These are phyloP conservation scores for Caranx ignobilis DNA, from an alignment of 2,113 vertebrate species.

Conservation along the genomic window DNA sequence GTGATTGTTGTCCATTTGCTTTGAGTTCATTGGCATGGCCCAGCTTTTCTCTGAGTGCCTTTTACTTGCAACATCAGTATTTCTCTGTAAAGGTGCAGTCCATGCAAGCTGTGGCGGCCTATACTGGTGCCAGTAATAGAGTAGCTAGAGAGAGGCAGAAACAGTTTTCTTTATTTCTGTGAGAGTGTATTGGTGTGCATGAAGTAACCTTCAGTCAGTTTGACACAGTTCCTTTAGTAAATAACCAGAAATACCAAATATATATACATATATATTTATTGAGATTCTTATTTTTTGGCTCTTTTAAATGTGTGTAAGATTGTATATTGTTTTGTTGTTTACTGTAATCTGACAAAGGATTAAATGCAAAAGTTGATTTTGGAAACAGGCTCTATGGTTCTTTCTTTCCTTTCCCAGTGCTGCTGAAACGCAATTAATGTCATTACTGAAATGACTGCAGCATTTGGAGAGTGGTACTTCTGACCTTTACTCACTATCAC, in stretches of 20 bases:
- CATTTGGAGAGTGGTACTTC: not conserved
- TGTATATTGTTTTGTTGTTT: conserved; percentile 63
- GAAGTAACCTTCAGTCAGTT: conserved; percentile 33
- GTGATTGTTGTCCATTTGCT: conserved; percentile 45
- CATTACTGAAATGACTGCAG: conserved; percentile 10
- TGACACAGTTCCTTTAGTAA: conserved; percentile 34
- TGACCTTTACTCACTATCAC: conserved; percentile 23
- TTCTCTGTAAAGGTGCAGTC: conserved; percentile 55
- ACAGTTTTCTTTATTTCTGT: conserved; percentile 20
- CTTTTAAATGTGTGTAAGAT: conserved; percentile 53
- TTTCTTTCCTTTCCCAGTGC: conserved; percentile 6
- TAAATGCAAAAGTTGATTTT: conserved; percentile 63
- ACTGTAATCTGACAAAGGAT: conserved; percentile 55
- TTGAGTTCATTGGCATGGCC: conserved; percentile 51
- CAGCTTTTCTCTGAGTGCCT: conserved; percentile 75
- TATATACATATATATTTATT: conserved; percentile 67
- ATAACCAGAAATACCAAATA: conserved; percentile 65
- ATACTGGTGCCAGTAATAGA: conserved; percentile 33
- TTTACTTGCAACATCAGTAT: conserved; percentile 57
- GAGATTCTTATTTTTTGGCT: conserved; percentile 49
- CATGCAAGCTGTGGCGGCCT: conserved; percentile 43
- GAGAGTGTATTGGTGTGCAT: conserved; percentile 50
- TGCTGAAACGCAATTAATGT: not conserved
- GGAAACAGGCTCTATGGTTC: not conserved
- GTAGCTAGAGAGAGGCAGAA: conserved; percentile 39